Evolutionary conservation across 2,888 invertebrate genomes (phyloP), one percentile per base, ranked within the genome.

Genomic region (Acleris sparsana): DNA sequence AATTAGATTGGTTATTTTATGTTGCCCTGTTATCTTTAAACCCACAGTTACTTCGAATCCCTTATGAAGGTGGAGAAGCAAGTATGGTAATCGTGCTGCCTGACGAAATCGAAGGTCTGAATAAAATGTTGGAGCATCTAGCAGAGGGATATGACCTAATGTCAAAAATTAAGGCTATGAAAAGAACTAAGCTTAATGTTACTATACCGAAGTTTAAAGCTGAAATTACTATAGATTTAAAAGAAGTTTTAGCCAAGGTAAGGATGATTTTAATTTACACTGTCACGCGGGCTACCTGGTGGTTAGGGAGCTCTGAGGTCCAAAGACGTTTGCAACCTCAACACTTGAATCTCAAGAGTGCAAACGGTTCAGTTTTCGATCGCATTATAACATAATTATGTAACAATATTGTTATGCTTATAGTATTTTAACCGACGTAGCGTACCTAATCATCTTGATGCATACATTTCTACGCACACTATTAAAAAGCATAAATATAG

Each of bases 21-120:
- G 1, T 7, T 6, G 29, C 1, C 7, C 3, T 29, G 4, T 20
- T 20, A 20, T 20, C 29, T 29, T 29, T 29, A 29, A 29, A 29
- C 29, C 29, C 29, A 16, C 55, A 56, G 56, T 6, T 56, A 1
- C n/a, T 56, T 3, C 5, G 20, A 44, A 56, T 56, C 22, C 5
- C 13, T 16, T 56, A 44, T 22, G 1, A n/a, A n/a, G 56, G 56
- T 4, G 20, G 22, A 16, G 22, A 56, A n/a, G 43, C 56, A 13
- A 44, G 44, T 5, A 44, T 56, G 43, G 22, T 56, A 3, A 56
- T 56, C 11, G 56, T 56, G 1, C 11, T 56, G 22, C 56, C 56
- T 17, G 56, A 56, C 11, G 44, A 56, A 25, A 39, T 56, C 44
- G 56, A 56, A 11, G 56, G 56, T 44, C 56, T 56, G 9, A 44